Conservation (phyloP, 2,888 invertebrate genomes). For the Tetrapedia diversipes region DNA sequence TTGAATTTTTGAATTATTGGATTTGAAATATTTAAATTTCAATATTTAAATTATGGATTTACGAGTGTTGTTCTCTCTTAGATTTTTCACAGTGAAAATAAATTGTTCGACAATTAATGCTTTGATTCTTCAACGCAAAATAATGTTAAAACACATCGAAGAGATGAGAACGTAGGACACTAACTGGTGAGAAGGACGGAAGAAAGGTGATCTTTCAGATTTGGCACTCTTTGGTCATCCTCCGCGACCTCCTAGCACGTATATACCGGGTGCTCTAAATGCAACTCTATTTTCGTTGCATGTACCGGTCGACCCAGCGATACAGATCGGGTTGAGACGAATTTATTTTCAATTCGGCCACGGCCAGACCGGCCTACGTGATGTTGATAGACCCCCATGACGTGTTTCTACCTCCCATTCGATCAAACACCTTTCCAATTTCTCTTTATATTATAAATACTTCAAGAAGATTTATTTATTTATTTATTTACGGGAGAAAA, state of each 20-base stretch:
- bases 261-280: conserved; percentile 75
- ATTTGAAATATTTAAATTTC: too few relatives aligned
- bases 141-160: neutral
- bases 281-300: conserved; percentile 75
- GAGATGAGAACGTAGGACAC: neutral
- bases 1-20: too few relatives aligned
- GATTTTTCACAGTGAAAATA: too few relatives aligned
- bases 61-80: too few relatives aligned
- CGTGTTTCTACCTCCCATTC: conserved; percentile 20
- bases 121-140: neutral
- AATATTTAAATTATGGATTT: too few relatives aligned
- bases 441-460: neutral
- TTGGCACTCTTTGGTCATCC: conserved; percentile 74
- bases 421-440: neutral
- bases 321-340: conserved; percentile 61
- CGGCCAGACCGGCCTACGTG: conserved; percentile 73
- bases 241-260: conserved; percentile 62
- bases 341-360: conserved; percentile 82
- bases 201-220: conserved; percentile 75
- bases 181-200: conserved; percentile 49
- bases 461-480: neutral
- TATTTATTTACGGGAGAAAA: too few relatives aligned
- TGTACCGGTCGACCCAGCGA: conserved; percentile 61
- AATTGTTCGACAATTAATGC: too few relatives aligned
- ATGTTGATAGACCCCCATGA: conserved; percentile 44